Evolutionary conservation across 2,797 vertebrate species (phyloP), one percentile per base, ranked within the genome.

Genomic region (Epinephelus awoara): DNA sequence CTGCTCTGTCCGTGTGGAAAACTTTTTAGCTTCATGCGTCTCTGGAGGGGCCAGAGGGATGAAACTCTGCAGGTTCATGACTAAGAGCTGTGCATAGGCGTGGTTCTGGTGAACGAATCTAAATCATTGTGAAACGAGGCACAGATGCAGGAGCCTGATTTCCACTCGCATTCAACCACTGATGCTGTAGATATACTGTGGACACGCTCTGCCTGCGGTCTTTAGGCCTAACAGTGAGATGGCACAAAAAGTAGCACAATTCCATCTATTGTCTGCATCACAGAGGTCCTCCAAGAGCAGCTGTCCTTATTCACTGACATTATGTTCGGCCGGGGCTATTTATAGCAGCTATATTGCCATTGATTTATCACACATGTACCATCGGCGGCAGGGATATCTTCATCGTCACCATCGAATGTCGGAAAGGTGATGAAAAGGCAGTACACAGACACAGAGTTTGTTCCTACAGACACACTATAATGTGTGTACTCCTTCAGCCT

Each of bases 1-100:
- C 50, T 15, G 34, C 65, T 73, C 38, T 23, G 63, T 62, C 27
- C 52, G 34, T 63, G 64, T 80, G 74, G 72, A 79, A 87, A 88
- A 68, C 21, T 29, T 44, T 61, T 67, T 46, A 18, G 65, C 52
- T 59, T 29, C 25, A 66, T n/a, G 61, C 2, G 7, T 51, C 40
- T 51, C 72, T 75, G 61, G 56, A 67, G 57, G 18, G 59, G 12
- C 17, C 15, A 13, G 25, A 34, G 8, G 34, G 23, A 54, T 23
- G 44, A 62, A 52, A 52, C 25, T 56, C 44, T 46, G 15, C 23
- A 65, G 44, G 55, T 38, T 27, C 42, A 50, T 1, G 21, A 47
- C 34, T 46, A 9, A 70, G 69, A 47, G 44, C 29, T 40, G 23
- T 34, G 34, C 34, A 34, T 8, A 34, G 34, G 34, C 34, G 34